These are phyloP conservation scores for Bicyclus anynana DNA, from an alignment of 1,140 invertebrate species.

Conservation along the genomic window DNA sequence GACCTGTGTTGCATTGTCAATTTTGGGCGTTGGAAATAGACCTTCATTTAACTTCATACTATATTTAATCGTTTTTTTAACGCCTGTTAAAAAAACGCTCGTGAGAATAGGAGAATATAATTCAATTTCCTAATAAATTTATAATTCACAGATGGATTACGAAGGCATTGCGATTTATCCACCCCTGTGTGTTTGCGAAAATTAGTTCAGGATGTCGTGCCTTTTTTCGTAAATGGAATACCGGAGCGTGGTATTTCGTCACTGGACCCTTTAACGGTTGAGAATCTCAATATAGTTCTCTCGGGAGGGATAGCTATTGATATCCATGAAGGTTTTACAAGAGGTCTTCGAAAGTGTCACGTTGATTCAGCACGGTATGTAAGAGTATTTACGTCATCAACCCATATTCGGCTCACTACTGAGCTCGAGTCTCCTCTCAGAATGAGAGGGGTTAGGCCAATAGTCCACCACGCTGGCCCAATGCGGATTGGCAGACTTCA, in stretches of 20 bases:
- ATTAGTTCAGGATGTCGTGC: slow-evolving; percentile 11
- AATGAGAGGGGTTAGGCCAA: too few species aligned
- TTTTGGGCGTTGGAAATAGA: too few species aligned
- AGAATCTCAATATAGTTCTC: slow-evolving; percentile 12
- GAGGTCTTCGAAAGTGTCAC: slow-evolving; percentile 18
- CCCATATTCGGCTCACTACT: too few species aligned
- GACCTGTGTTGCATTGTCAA: too few species aligned
- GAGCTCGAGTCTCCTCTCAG: too few species aligned
- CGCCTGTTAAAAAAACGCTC: too few species aligned
- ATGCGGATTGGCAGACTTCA: too few species aligned
- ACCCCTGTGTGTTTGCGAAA: slow-evolving; percentile 17
- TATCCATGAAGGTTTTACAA: slow-evolving; percentile 10
- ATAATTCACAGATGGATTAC: slow-evolving; percentile 9
- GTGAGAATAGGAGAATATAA: too few species aligned
- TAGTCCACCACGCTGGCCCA: too few species aligned
- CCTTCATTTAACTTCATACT: too few species aligned
- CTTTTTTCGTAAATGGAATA: slow-evolving; percentile 21
- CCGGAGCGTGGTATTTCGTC: slow-evolving; percentile 18
- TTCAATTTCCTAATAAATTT: too few species aligned
- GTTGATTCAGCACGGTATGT: slow-evolving; percentile 20
- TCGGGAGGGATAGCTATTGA: slow-evolving; percentile 11
- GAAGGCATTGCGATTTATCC: slow-evolving; percentile 16
- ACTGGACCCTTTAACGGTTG: slow-evolving; percentile 21
- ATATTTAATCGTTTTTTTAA: too few species aligned
- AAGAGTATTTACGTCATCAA: not conserved